These are phyloP conservation scores for Paratrypauchen microcephalus DNA, from an alignment of 2,797 vertebrate species.

Conservation along the genomic window DNA sequence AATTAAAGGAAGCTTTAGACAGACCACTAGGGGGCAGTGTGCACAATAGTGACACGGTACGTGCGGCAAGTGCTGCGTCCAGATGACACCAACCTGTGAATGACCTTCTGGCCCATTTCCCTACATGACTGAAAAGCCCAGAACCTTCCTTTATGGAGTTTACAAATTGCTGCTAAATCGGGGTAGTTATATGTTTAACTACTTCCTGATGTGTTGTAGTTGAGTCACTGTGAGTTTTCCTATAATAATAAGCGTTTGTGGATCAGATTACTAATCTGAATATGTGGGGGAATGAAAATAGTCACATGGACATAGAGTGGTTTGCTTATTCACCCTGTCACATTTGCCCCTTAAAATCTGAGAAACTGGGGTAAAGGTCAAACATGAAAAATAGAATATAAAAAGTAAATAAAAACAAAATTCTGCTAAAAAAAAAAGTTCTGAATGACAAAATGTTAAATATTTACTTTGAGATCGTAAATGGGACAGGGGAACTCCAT, in stretches of 20 bases:
- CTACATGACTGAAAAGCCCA: neutral
- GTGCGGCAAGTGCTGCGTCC: neutral
- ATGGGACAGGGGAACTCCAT: conserved; percentile 48
- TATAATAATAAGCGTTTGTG: conserved; percentile 54
- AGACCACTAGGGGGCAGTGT: conserved; percentile 65
- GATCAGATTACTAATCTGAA: conserved; percentile 44
- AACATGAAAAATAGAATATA: conserved; percentile 31
- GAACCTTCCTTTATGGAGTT: neutral
- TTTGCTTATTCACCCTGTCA: conserved; percentile 73
- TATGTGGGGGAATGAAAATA: conserved; percentile 55
- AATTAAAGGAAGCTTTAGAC: neutral
- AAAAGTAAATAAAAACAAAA: conserved; percentile 11
- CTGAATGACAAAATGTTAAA: neutral
- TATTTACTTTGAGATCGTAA: conserved; percentile 42
- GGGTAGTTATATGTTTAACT: conserved; percentile 15
- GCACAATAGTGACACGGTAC: conserved; percentile 30
- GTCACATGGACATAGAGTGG: conserved; percentile 64
- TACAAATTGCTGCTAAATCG: conserved; percentile 17
- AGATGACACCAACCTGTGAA: neutral
- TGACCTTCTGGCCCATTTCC: neutral
- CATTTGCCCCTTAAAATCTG: conserved; percentile 76
- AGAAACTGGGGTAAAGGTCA: conserved; percentile 80
- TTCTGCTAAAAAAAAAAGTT: neutral
- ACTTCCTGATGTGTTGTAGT: conserved; percentile 12
- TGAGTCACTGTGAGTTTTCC: conserved; percentile 38